phyloP scores from a whole-genome alignment of 2,797 vertebrate genomes.

The Todus mexicanus region DNA sequence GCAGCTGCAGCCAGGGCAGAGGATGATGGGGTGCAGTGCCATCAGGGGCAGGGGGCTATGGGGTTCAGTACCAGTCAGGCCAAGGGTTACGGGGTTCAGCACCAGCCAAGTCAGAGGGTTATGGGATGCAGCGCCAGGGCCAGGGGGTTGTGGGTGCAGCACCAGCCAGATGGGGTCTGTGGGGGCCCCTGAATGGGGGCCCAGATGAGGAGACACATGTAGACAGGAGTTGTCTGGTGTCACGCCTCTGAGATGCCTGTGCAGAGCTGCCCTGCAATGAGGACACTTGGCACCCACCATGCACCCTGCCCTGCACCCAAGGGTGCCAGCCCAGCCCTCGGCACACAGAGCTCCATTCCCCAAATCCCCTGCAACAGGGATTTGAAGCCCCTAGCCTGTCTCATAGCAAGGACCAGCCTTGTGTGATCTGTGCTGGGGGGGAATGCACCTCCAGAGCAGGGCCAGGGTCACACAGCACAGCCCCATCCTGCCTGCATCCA shows the following conservation, averaged over 20 bases:
- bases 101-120: no score
- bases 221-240: neutral
- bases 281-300: neutral
- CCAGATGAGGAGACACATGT: neutral
- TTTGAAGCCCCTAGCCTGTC: neutral
- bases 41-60: neutral
- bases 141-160: neutral
- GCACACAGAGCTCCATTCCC: neutral
- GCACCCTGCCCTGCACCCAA: neutral
- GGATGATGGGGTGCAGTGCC: no score
- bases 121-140: neutral
- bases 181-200: neutral
- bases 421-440: neutral
- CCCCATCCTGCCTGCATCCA: neutral
- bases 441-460: neutral
- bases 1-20: neutral
- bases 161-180: neutral
- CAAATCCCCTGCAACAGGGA: no score
- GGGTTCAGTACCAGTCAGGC: neutral
- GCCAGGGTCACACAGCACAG: neutral
- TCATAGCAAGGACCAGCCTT: neutral
- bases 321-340: neutral
- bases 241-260: neutral
- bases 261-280: neutral
- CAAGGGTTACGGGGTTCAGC: neutral